These are phyloP conservation scores for Lepilemur ruficaudatus DNA, from an alignment of 2,797 vertebrate genomes.

Conservation along the genomic window DNA sequence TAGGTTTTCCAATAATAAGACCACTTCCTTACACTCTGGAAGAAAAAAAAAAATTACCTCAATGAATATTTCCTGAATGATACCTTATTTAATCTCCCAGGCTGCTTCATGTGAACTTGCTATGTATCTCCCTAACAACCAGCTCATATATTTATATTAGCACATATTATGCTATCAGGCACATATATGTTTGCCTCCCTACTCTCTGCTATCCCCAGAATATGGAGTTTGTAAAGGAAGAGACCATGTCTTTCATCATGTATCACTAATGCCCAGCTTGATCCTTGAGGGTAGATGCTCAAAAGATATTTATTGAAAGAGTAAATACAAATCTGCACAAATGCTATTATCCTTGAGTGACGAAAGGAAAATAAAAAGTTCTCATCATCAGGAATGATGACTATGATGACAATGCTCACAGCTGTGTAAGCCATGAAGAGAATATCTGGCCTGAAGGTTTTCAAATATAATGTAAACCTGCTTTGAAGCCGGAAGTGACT, in stretches of 20 bases:
- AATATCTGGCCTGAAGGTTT: background rate
- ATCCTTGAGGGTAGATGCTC: background rate
- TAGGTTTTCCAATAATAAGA: background rate
- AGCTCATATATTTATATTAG: background rate
- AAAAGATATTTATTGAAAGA: background rate
- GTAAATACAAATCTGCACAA: background rate
- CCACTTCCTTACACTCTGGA: background rate
- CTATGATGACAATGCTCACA: background rate
- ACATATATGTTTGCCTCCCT: background rate
- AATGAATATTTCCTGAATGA: background rate
- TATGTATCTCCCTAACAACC: background rate
- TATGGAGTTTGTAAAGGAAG: background rate
- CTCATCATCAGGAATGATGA: background rate
- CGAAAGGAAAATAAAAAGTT: background rate
- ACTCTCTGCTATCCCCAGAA: background rate
- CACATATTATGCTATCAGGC: background rate
- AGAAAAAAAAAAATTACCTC: background rate
- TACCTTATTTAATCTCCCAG: background rate
- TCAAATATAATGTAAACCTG: background rate
- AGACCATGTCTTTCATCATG: background rate
- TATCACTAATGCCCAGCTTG: background rate
- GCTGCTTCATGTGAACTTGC: background rate
- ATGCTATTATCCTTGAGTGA: background rate
- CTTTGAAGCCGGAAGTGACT: background rate
- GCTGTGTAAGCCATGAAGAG: background rate